A percentile compares a stretch with the other conserved stretches of the same genome.
Evolutionary conservation across 2,797 vertebrate genomes (phyloP).

Genomic region (Mastacembelus armatus): DNA sequence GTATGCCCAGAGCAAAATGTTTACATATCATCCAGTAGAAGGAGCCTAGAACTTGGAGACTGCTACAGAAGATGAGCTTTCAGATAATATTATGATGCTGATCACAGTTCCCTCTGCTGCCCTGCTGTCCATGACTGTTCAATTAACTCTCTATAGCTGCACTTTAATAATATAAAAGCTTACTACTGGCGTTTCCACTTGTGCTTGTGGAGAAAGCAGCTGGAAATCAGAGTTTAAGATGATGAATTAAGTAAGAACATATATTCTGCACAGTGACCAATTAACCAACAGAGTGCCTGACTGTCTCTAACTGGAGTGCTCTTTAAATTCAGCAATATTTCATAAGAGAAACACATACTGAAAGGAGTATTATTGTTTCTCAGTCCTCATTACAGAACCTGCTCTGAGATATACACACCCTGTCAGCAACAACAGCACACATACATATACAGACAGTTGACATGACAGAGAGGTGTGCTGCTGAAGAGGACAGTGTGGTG

Average conservation of each 20-base stretch:
- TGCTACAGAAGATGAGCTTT: not conserved
- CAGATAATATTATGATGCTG: not conserved
- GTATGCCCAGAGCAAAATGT: not conserved
- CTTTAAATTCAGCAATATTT: conserved; percentile 22
- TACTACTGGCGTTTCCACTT: conserved; percentile 6
- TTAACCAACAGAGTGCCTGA: conserved; percentile 1
- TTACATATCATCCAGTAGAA: not conserved
- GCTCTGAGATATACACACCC: not conserved
- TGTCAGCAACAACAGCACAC: conserved; percentile 23
- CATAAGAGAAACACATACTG: not conserved
- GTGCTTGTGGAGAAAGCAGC: conserved; percentile 19
- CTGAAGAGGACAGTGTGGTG: conserved; percentile 58
- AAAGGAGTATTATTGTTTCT: not conserved
- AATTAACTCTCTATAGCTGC: conserved; percentile 1
- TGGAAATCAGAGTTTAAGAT: conserved; percentile 26
- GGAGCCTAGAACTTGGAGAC: not conserved
- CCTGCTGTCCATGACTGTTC: not conserved
- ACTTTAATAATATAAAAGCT: conserved; percentile 5
- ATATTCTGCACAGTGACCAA: conserved; percentile 41
- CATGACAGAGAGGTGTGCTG: conserved; percentile 57
- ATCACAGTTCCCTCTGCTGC: not conserved
- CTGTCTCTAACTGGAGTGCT: conserved; percentile 1
- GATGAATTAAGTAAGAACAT: conserved; percentile 15
- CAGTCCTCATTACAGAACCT: conserved; percentile 11
- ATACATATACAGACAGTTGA: conserved; percentile 16